Percentiles rank a stretch among this genome's conserved stretches.
phyloP scores from a whole-genome alignment of 1,140 invertebrate species.

The Camponotus vicinus region DNA sequence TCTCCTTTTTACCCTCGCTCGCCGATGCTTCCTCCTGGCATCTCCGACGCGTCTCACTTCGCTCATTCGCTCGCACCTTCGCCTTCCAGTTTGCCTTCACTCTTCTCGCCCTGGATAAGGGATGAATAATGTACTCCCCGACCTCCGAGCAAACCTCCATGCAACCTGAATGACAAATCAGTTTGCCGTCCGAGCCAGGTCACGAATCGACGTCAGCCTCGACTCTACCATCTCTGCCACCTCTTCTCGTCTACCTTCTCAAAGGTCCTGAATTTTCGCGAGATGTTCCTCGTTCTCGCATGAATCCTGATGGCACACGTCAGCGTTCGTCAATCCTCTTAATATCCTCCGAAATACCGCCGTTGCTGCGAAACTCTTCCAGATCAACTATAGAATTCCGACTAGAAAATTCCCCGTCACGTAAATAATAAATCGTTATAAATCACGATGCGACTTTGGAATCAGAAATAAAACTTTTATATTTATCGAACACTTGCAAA shows the following conservation, averaged over 20 bases:
- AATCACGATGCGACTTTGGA: slow-evolving; percentile 1
- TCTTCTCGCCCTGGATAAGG: slow-evolving; percentile 81
- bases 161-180: slow-evolving; percentile 85
- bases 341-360: slow-evolving; percentile 7
- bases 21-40: slow-evolving; percentile 38
- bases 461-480: slow-evolving; percentile 14
- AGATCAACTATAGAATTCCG: not conserved
- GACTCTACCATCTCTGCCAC: not conserved
- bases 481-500: not conserved
- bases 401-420: slow-evolving; percentile 8
- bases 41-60: slow-evolving; percentile 40
- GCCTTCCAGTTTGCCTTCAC: slow-evolving; percentile 78
- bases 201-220: slow-evolving; percentile 79
- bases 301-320: slow-evolving; percentile 16
- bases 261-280: slow-evolving; percentile 39
- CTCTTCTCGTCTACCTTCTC: not conserved
- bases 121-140: slow-evolving; percentile 84
- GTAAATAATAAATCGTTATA: slow-evolving; percentile 34
- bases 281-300: slow-evolving; percentile 20
- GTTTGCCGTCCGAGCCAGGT: slow-evolving; percentile 81
- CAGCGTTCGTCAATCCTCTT: slow-evolving; percentile 13
- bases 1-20: slow-evolving; percentile 60
- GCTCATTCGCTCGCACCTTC: slow-evolving; percentile 51
- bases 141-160: slow-evolving; percentile 78
- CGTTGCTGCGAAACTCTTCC: slow-evolving; percentile 1